Conservation (phyloP, 1,140 invertebrate species). For the Hetaerina americana region DNA sequence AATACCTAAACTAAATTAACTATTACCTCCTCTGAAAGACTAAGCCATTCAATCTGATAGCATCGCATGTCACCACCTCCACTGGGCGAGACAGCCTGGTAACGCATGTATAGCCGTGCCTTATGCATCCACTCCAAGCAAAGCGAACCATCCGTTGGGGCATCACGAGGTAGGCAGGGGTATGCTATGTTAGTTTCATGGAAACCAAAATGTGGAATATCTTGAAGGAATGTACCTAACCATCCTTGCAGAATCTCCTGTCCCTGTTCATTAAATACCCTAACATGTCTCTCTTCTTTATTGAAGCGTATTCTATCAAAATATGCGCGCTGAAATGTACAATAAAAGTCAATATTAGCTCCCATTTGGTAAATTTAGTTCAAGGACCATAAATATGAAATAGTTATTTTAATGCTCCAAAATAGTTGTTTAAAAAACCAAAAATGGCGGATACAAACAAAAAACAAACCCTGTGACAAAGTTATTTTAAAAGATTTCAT, state of each 20-base stretch:
- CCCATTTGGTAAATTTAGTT: too few species aligned
- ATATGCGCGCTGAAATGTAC: slow-evolving; percentile 57
- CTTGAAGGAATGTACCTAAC: slow-evolving; percentile 44
- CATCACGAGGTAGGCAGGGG: slow-evolving; percentile 51
- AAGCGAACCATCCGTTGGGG: slow-evolving; percentile 36
- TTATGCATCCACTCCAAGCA: slow-evolving; percentile 71
- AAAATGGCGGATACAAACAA: too few species aligned
- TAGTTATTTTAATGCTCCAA: too few species aligned
- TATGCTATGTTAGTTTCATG: slow-evolving; percentile 32
- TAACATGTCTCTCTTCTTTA: slow-evolving; percentile 57
- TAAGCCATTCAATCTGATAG: slow-evolving; percentile 71
- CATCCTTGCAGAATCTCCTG: slow-evolving; percentile 55
- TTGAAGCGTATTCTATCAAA: slow-evolving; percentile 75
- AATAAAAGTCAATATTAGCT: slow-evolving; percentile 11
- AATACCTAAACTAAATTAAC: too few species aligned
- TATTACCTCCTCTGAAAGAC: slow-evolving; percentile 37
- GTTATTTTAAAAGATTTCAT: too few species aligned
- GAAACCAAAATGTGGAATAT: slow-evolving; percentile 23
- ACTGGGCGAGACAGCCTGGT: slow-evolving; percentile 23
- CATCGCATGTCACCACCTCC: slow-evolving; percentile 36
- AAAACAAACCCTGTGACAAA: too few species aligned
- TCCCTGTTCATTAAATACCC: slow-evolving; percentile 53
- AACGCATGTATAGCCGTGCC: slow-evolving; percentile 55
- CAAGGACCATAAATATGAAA: too few species aligned
- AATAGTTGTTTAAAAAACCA: too few species aligned